Evolutionary conservation across 2,797 vertebrate genomes (phyloP).

Genomic region (Prionace glauca): DNA sequence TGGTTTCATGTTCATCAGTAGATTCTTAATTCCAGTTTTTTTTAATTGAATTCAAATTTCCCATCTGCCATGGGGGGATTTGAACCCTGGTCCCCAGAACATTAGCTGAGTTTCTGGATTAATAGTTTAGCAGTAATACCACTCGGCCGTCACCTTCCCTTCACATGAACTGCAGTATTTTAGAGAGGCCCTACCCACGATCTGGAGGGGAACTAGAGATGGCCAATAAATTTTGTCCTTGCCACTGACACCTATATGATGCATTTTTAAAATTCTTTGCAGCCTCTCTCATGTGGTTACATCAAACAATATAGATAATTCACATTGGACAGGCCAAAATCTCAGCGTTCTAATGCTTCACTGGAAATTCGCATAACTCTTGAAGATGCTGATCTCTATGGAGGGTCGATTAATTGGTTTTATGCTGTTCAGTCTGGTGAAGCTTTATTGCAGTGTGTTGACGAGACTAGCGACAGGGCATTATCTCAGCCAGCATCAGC

Average conservation of each 20-base stretch:
- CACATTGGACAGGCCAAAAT: background rate
- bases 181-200: background rate
- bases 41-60: too few species aligned
- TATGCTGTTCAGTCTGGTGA: background rate
- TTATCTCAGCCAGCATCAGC: background rate
- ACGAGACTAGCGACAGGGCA: background rate
- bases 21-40: too few species aligned
- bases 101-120: too few species aligned
- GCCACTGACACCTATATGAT: background rate
- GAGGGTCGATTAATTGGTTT: background rate
- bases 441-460: background rate
- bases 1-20: too few species aligned
- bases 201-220: background rate
- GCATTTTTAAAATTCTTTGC: too few species aligned
- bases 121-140: too few species aligned
- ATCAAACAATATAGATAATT: background rate
- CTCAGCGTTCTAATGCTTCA: background rate
- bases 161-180: background rate
- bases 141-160: too few species aligned
- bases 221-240: background rate
- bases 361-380: background rate
- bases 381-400: background rate
- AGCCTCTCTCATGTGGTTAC: background rate
- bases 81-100: too few species aligned
- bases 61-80: too few species aligned